Evolutionary conservation across 2,888 invertebrate genomes (phyloP), one percentile per base, ranked within the genome.

Genomic region (Rhagium mordax): DNA sequence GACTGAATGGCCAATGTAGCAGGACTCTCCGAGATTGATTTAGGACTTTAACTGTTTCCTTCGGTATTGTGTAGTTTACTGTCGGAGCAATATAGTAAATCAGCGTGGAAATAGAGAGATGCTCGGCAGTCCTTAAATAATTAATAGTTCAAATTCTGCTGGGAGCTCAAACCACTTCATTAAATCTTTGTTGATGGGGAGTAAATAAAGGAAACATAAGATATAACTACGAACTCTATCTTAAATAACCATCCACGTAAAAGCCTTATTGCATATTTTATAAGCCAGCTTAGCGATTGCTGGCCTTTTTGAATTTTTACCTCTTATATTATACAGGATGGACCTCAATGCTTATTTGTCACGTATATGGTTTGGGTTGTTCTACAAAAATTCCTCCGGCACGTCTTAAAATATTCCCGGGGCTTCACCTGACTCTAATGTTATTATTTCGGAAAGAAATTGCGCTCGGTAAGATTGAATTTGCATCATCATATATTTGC

Each of bases 11-110:
- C 3, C 51, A 51, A 51, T 51, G 51, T 51, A 20, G 16, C 51
- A 13, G 51, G 51, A 16, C 51, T 51, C 8, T 20, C 18, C 20
- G 61, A 61, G 61, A 61, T 61, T 61, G 47, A 61, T 61, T 61
- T 61, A 61, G 61, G 61, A 61, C 61, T n/a, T 18, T 18, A 16
- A 33, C 59, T 47, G 21, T 61, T 61, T 61, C 41, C 61, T 61
- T 61, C n/a, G 47, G 16, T 21, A 61, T 61, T 61, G 61, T 61
- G 61, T 61, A 61, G 61, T 41, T 47, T 61, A 61, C 21, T 61
- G 47, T 5, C 8, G 61, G 47, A 20, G 47, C 20, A 18, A 21
- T 21, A 61, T 21, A 21, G 20, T 61, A 61, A 61, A 61, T 61
- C 61, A 47, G 61, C 21, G 18, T 4, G 33, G 47, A 61, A 20